Percentiles rank a stretch among this genome's conserved stretches.
Evolutionary conservation across 2,113 vertebrate genomes (phyloP).

Genomic region (Chauna torquata): DNA sequence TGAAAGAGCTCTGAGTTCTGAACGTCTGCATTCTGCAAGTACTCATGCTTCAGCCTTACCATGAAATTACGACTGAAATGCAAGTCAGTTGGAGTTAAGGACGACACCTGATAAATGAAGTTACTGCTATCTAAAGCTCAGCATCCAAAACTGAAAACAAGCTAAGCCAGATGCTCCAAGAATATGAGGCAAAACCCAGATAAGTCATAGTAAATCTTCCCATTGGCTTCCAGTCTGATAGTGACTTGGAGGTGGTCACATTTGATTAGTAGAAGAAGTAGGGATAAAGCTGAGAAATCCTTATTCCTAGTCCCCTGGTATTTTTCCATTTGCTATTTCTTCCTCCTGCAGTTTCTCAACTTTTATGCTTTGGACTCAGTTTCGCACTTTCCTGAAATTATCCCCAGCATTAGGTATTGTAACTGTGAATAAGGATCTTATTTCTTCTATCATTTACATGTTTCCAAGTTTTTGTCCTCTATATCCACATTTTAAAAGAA

Average conservation of each 20-base stretch:
- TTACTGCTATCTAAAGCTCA: not conserved
- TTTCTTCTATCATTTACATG: conserved; percentile 44
- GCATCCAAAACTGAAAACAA: not conserved
- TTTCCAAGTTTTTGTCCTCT: conserved; percentile 59
- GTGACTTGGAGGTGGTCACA: not conserved
- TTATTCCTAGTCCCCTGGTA: not conserved
- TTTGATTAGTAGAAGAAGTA: not conserved
- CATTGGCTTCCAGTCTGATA: not conserved
- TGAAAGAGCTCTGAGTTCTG: not conserved
- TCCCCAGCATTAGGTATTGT: not conserved
- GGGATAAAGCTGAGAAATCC: not conserved
- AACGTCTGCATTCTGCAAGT: not conserved
- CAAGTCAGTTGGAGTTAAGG: not conserved
- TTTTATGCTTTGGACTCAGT: not conserved
- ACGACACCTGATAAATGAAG: not conserved
- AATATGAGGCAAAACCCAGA: not conserved
- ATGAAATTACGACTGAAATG: not conserved
- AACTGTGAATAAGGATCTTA: conserved; percentile 6
- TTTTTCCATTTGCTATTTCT: conserved; percentile 30
- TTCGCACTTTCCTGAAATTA: conserved; percentile 29
- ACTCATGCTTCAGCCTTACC: not conserved
- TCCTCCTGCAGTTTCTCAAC: not conserved
- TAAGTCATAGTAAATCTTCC: not conserved
- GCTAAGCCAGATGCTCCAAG: not conserved
- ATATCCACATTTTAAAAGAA: conserved; percentile 40